Base-by-base conservation (phyloP, 30 jellyfish, hydroid and myxozoan genomes). In the Morbakka virulenta region DNA sequence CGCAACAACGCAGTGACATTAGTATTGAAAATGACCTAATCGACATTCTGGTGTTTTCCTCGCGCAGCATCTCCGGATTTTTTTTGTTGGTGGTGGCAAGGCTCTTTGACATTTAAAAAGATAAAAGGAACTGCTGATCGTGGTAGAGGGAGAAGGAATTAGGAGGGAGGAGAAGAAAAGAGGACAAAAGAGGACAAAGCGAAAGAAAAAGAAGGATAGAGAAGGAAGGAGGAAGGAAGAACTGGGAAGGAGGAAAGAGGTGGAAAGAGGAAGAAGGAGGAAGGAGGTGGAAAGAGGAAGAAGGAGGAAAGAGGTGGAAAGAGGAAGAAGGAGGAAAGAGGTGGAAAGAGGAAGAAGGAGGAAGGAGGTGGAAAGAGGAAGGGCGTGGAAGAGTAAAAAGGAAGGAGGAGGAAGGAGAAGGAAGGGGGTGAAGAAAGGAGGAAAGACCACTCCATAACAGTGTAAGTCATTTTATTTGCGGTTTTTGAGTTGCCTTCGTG, bases 301-400 rank as follows among this genome's bases (percentile, higher is more conserved):
- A n/a, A n/a, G n/a, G n/a, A n/a, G n/a, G n/a, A n/a, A n/a, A n/a
- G n/a, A n/a, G n/a, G n/a, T n/a, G n/a, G n/a, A n/a, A n/a, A n/a
- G n/a, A n/a, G n/a, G n/a, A n/a, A n/a, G n/a, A n/a, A n/a, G n/a
- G n/a, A n/a, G n/a, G n/a, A n/a, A n/a, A n/a, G n/a, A n/a, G n/a
- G n/a, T n/a, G n/a, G n/a, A n/a, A n/a, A n/a, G n/a, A n/a, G n/a
- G n/a, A n/a, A n/a, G n/a, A n/a, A n/a, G n/a, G n/a, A n/a, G 23
- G 69, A 28, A 2, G 96, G 71, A 26, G 73, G 49, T 65, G 67
- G 72, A 61, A 80, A 68, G 28, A 63, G 34, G 52, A 17, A 61
- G 52, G 35, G 72, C 70, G 84, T 64, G 28, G 82, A 24, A 33
- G 64, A 67, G 63, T 49, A 50, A 51, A 52, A 29, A 65, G 67